Evolutionary conservation across 2,113 vertebrate species (phyloP).

Genomic region (Corydoras sp.): DNA sequence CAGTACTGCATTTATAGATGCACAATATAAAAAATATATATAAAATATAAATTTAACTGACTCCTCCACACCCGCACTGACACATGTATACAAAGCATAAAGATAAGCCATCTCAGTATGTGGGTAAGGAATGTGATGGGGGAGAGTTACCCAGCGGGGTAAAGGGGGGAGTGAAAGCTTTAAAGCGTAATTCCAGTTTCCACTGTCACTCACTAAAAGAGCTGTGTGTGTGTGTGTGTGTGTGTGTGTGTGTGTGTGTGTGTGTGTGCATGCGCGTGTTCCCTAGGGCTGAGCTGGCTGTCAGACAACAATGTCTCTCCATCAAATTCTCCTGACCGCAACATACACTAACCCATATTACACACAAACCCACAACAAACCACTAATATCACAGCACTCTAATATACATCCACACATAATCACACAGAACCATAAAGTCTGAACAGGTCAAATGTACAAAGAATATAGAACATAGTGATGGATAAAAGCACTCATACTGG

Average conservation of each 20-base stretch:
- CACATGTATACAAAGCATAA: background rate
- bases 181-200: conserved; percentile 63
- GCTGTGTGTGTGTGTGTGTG: conserved; percentile 51
- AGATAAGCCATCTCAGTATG: conserved; percentile 11
- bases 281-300: conserved; percentile 74
- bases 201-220: conserved; percentile 68
- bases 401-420: conserved; percentile 12
- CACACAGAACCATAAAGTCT: background rate
- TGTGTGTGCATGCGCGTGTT: conserved; percentile 24
- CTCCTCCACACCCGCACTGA: background rate
- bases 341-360: conserved; percentile 61
- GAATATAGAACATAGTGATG: too few relatives aligned
- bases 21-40: background rate
- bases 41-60: background rate
- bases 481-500: too few relatives aligned
- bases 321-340: conserved; percentile 75
- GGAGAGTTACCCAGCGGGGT: conserved; percentile 43
- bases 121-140: conserved; percentile 10
- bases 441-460: too few relatives aligned
- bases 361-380: conserved; percentile 34
- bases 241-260: conserved; percentile 38
- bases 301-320: conserved; percentile 72
- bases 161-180: conserved; percentile 36
- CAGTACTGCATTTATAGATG: background rate
- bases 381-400: conserved; percentile 10